Conservation (phyloP, 2,888 invertebrate genomes). For the Cephus rjabovi region DNA sequence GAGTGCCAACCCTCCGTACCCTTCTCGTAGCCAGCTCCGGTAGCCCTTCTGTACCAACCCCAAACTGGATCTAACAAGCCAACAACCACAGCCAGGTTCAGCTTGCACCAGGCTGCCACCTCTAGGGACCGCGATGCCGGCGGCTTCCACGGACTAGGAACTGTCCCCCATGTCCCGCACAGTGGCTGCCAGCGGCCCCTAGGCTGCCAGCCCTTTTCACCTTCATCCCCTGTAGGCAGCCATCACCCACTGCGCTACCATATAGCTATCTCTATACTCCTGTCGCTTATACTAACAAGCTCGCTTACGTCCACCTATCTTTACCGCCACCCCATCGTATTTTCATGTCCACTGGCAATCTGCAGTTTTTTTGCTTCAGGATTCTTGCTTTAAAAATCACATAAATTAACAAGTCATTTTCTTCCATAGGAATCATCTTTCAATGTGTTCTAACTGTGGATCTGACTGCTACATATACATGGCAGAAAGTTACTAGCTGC, state of each 20-base stretch:
- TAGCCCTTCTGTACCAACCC: conserved; percentile 31
- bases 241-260: neutral
- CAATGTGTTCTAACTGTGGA: neutral
- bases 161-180: neutral
- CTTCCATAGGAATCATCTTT: neutral
- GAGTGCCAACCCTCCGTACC: conserved; percentile 41
- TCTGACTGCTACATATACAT: neutral
- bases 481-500: neutral
- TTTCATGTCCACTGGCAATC: conserved; percentile 1
- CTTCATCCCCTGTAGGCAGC: neutral
- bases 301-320: conserved; percentile 35
- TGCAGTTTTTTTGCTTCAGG: neutral
- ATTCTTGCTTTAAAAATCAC: no score
- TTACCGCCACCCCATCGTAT: neutral
- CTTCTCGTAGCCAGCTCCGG: neutral
- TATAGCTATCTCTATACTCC: neutral
- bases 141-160: neutral
- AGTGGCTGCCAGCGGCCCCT: neutral
- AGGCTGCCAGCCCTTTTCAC: neutral
- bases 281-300: conserved; percentile 37
- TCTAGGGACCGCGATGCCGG: conserved; percentile 43
- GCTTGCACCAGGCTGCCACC: conserved; percentile 47
- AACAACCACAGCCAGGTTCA: conserved; percentile 54
- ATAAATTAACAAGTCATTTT: no score
- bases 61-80: conserved; percentile 58